These are phyloP conservation scores for Prunella himalayana DNA, from an alignment of 2,113 vertebrate genomes.

Conservation along the genomic window DNA sequence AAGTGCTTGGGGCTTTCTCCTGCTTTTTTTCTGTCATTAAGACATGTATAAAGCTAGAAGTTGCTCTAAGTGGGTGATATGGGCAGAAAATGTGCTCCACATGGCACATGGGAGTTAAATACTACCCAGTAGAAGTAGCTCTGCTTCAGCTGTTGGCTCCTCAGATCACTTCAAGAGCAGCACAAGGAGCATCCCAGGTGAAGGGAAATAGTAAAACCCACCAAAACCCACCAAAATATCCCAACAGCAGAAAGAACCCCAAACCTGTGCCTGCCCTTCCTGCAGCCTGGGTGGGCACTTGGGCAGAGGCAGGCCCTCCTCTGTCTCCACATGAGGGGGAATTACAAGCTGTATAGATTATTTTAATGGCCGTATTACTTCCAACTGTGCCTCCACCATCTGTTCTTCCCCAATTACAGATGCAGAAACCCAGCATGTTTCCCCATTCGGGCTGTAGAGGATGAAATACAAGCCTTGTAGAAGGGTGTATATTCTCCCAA, in stretches of 20 bases:
- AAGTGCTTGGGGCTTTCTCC: neutral
- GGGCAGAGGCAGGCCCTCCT: neutral
- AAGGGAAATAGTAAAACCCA: neutral
- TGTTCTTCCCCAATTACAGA: conserved; percentile 77
- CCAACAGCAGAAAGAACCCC: neutral
- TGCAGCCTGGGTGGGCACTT: neutral
- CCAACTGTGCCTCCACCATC: conserved; percentile 71
- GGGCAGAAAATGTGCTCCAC: neutral
- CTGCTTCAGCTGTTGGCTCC: neutral
- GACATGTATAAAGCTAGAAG: neutral
- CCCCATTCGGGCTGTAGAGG: conserved; percentile 73
- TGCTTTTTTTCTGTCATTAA: neutral
- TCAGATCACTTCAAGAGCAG: neutral
- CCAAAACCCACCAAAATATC: neutral
- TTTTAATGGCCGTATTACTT: conserved; percentile 76
- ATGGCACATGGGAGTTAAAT: rapidly evolving
- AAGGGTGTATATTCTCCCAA: conserved; percentile 67
- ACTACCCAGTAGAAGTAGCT: neutral
- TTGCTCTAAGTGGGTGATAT: neutral
- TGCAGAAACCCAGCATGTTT: conserved; percentile 76
- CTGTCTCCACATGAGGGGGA: conserved; percentile 41
- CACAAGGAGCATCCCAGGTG: neutral
- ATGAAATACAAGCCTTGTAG: conserved; percentile 72
- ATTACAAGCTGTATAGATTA: conserved; percentile 75
- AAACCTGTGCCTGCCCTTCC: neutral